phyloP scores from a whole-genome alignment of 2,113 vertebrate genomes.

The Elgaria multicarinata region DNA sequence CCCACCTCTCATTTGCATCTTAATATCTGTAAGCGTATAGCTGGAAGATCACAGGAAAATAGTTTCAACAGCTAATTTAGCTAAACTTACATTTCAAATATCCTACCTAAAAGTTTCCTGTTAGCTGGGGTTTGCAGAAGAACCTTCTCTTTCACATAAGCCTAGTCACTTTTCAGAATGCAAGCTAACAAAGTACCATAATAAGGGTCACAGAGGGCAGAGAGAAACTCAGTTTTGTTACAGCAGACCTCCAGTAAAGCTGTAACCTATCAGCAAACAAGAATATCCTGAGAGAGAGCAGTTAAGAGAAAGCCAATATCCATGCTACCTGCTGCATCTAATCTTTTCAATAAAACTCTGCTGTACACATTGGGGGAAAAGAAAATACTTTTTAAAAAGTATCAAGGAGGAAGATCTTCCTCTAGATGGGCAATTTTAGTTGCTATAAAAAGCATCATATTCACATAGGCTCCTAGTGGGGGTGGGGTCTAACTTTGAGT shows the following conservation, averaged over 20 bases:
- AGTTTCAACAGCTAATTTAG: neutral
- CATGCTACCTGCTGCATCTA: slow-evolving; percentile 39
- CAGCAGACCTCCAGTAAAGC: slow-evolving; percentile 68
- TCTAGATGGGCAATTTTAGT: neutral
- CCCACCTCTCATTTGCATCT: neutral
- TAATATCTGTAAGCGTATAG: neutral
- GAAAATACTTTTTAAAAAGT: too few relatives aligned
- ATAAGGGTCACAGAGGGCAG: slow-evolving; percentile 61
- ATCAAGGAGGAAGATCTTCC: neutral
- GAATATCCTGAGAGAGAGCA: slow-evolving; percentile 44
- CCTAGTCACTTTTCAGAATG: slow-evolving; percentile 65
- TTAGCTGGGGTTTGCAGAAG: slow-evolving; percentile 36
- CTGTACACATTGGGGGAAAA: neutral
- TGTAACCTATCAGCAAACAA: slow-evolving; percentile 60
- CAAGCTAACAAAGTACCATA: slow-evolving; percentile 60
- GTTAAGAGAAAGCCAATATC: slow-evolving; percentile 41
- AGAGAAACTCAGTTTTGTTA: slow-evolving; percentile 69
- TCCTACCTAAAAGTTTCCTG: slow-evolving; percentile 50
- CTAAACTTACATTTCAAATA: neutral
- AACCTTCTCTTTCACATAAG: slow-evolving; percentile 34
- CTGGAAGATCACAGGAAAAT: neutral
- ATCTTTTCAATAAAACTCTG: slow-evolving; percentile 17
- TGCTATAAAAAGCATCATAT: neutral
- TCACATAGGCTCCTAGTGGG: neutral
- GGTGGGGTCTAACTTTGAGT: neutral